phyloP scores from a whole-genome alignment of 2,113 vertebrate genomes.

The Microtus oregoni region DNA sequence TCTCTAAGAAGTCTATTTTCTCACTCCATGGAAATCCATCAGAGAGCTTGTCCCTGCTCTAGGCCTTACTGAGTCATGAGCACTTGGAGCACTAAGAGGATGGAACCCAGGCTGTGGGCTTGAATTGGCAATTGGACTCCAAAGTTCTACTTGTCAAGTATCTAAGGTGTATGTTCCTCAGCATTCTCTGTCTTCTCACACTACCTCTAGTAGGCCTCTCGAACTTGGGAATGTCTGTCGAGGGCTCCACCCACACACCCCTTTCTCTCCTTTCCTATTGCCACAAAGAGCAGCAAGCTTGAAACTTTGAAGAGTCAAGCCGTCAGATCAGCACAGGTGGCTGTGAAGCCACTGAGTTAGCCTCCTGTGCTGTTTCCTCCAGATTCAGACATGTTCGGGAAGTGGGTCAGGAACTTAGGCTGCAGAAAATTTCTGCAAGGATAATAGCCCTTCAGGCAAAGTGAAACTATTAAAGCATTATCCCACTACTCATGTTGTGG shows the following conservation, averaged over 20 bases:
- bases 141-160: not conserved
- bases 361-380: not conserved
- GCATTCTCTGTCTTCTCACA: not conserved
- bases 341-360: not conserved
- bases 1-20: slow-evolving; percentile 74
- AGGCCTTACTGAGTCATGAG: too few relatives aligned
- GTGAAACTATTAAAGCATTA: slow-evolving; percentile 78
- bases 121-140: not conserved
- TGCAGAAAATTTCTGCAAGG: slow-evolving; percentile 62
- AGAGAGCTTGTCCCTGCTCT: slow-evolving; percentile 53
- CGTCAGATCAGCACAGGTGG: not conserved
- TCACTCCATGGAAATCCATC: slow-evolving; percentile 56
- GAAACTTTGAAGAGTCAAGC: not conserved
- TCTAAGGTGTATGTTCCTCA: not conserved
- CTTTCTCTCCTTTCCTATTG: not conserved
- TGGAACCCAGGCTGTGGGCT: not conserved
- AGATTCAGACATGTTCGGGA: slow-evolving; percentile 46
- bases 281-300: not conserved
- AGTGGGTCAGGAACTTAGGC: slow-evolving; percentile 43
- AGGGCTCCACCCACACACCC: not conserved
- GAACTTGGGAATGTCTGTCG: not conserved
- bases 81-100: not conserved
- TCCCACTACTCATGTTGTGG: slow-evolving; percentile 71
- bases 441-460: slow-evolving; percentile 74
- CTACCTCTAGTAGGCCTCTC: not conserved